Evolutionary conservation across 1,140 invertebrate species (phyloP).

Genomic region (Drosophila carrolli): DNA sequence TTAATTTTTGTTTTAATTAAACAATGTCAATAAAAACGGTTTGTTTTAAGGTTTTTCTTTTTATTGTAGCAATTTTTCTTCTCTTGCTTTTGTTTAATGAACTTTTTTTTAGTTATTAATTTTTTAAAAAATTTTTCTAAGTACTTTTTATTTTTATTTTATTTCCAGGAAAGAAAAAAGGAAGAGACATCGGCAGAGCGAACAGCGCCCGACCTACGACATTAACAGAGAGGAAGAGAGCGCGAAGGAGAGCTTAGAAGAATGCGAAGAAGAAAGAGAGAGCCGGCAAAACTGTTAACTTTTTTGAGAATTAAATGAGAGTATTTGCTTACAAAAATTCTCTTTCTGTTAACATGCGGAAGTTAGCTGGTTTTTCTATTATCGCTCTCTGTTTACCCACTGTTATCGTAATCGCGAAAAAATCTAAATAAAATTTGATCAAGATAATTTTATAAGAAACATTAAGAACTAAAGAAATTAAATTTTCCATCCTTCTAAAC

Average conservation of each 20-base stretch:
- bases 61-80: too few relatives aligned
- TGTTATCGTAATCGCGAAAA: too few relatives aligned
- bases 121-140: too few relatives aligned
- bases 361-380: conserved; percentile 15
- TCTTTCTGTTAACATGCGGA: conserved; percentile 42
- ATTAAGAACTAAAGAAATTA: too few relatives aligned
- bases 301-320: too few relatives aligned
- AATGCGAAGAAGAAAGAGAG: conserved; percentile 9
- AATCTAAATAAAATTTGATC: too few relatives aligned
- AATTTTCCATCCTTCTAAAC: too few relatives aligned
- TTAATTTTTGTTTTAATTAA: too few relatives aligned
- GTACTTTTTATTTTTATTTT: not conserved
- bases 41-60: too few relatives aligned
- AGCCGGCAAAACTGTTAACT: conserved; percentile 44
- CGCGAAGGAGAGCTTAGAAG: conserved; percentile 4
- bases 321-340: too few relatives aligned
- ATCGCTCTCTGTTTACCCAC: conserved; percentile 3
- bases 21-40: too few relatives aligned
- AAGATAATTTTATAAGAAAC: too few relatives aligned
- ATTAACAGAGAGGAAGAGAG: conserved; percentile 24
- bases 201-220: conserved; percentile 28
- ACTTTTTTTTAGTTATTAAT: not conserved
- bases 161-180: conserved; percentile 1
- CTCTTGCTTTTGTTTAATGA: not conserved
- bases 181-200: not conserved